A percentile compares a stretch with the other conserved stretches of the same genome.
phyloP scores from a whole-genome alignment of 2,113 vertebrate genomes.

The Thalassarche chlororhynchos region DNA sequence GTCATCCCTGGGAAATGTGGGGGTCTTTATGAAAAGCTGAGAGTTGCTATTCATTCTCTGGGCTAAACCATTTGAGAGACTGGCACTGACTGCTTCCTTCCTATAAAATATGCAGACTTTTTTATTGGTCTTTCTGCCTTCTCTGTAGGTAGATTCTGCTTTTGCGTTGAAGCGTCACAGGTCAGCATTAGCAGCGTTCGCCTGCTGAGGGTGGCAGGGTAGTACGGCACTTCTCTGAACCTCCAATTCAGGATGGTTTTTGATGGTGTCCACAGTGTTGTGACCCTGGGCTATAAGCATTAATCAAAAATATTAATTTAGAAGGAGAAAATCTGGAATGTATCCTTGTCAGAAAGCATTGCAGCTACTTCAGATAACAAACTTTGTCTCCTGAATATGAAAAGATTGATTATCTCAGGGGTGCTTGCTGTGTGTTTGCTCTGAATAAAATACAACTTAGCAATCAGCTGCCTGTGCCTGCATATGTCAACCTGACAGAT shows the following conservation, averaged over 20 bases:
- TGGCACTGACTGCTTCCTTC: not conserved
- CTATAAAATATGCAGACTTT: not conserved
- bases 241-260: not conserved
- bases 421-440: not conserved
- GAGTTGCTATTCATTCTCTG: not conserved
- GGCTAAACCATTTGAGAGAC: not conserved
- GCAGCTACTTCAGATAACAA: not conserved
- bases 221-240: not conserved
- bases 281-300: not conserved
- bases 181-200: fast-evolving
- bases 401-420: not conserved
- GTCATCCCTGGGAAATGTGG: not conserved
- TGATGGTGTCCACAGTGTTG: not conserved
- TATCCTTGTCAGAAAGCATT: not conserved
- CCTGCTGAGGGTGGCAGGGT: not conserved
- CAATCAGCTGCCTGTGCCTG: not conserved
- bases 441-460: not conserved
- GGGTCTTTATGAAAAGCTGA: not conserved
- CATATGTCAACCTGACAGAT: not conserved
- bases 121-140: not conserved
- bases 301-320: not conserved
- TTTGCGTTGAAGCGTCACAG: fast-evolving
- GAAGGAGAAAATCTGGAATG: not conserved
- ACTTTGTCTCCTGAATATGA: not conserved
- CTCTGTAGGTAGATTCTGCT: not conserved